Conservation (phyloP, 2,888 invertebrate species). For the Unio pictorum region DNA sequence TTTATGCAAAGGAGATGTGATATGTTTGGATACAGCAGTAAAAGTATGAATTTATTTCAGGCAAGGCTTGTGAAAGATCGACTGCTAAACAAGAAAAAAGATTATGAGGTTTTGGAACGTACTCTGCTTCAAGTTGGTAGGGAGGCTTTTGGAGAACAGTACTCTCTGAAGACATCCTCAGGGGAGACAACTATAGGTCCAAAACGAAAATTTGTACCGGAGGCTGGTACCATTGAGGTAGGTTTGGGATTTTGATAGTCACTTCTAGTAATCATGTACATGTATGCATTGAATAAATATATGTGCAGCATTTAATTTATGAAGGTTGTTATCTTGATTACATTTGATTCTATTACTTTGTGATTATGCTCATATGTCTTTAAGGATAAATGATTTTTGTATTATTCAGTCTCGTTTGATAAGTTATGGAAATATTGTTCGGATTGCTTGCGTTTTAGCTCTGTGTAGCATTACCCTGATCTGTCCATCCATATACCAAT, state of each 20-base stretch:
- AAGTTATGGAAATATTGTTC: too few species aligned
- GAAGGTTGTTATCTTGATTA: neutral
- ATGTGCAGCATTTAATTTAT: neutral
- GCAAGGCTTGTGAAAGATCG: conserved; percentile 44
- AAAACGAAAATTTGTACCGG: conserved; percentile 24
- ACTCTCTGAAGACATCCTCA: conserved; percentile 27
- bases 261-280: neutral
- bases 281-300: neutral
- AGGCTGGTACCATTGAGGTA: conserved; percentile 33
- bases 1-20: too few species aligned
- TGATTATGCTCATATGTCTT: neutral
- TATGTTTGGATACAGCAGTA: too few species aligned
- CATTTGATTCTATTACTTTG: neutral
- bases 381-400: neutral
- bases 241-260: neutral
- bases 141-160: conserved; percentile 41
- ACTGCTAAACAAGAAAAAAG: conserved; percentile 44
- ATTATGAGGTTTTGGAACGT: conserved; percentile 39
- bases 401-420: too few species aligned
- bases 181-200: conserved; percentile 15
- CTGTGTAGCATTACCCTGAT: too few species aligned
- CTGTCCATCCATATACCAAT: too few species aligned
- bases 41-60: conserved; percentile 25
- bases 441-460: too few species aligned
- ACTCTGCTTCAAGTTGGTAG: conserved; percentile 37